Base-by-base conservation (phyloP, 2,113 vertebrate genomes). In the Pipa parva region DNA sequence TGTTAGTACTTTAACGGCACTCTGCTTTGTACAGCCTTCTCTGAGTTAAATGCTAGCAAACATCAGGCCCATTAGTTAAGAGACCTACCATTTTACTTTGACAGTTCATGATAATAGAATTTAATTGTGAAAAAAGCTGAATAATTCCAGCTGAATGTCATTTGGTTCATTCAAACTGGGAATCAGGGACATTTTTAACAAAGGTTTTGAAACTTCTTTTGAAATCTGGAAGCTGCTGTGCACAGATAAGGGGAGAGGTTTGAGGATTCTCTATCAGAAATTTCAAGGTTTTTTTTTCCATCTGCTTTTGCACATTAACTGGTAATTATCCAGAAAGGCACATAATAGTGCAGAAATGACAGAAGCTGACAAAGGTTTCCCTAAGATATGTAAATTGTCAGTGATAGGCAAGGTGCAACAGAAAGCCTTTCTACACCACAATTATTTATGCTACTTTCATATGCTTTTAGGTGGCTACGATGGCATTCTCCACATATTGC, bases 141-240 rank as follows among this genome's bases (percentile, higher is more conserved):
- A 87, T 88, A 85, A 87, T 86, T 85, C 85, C 77, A 80, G 76
- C 83, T 89, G 85, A 89, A 90, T 89, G 83, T 87, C 86, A 87
- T 84, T 86, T 86, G 79, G 82, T 84, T 84, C 80, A 84, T 84
- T 89, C 82, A 88, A 84, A 87, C 77, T 81, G 83, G 80, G 81
- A 87, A 88, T 87, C 84, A 77, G 85, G 83, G 82, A 85, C 83
- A 85, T 86, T 86, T 87, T 83, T 81, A 87, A 89, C 85, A 90
- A 89, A 90, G 85, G 83, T 88, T 88, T 87, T 88, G 80, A 87
- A 89, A 86, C 80, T 89, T 89, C 82, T 83, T 87, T 90, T 88
- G 85, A 89, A 87, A 87, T 84, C 80, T 81, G 81, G 82, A 85
- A 85, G 85, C 82, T 87, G 84, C 78, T 82, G 72, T 63, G 74